A percentile compares a stretch with the other conserved stretches of the same genome.
phyloP scores from a whole-genome alignment of 1,140 invertebrate genomes.

The Trichogramma pretiosum region DNA sequence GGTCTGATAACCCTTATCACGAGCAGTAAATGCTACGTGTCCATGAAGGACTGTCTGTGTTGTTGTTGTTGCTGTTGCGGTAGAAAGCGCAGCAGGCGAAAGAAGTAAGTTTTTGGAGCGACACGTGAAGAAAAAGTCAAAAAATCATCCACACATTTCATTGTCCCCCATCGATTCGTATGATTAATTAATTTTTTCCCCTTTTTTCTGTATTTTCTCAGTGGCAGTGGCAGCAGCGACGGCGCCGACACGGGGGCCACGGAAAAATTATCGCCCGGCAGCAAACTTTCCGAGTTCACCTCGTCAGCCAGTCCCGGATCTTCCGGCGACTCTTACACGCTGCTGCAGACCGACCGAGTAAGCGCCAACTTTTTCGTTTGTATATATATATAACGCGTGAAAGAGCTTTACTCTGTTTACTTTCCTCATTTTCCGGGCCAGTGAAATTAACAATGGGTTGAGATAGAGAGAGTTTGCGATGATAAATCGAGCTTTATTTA shows the following conservation, averaged over 20 bases:
- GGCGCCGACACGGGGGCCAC: slow-evolving; percentile 36
- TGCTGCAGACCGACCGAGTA: slow-evolving; percentile 39
- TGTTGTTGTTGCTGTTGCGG: too few relatives aligned
- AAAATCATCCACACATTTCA: too few relatives aligned
- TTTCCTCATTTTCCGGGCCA: slow-evolving; percentile 16
- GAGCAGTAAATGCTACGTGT: slow-evolving; percentile 25
- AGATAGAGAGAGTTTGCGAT: background rate
- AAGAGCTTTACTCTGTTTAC: background rate
- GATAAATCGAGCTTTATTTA: background rate
- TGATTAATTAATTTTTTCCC: background rate
- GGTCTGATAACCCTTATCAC: slow-evolving; percentile 40
- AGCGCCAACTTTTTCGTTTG: slow-evolving; percentile 19
- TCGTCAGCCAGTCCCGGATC: slow-evolving; percentile 39
- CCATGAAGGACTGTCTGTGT: too few relatives aligned
- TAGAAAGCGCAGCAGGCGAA: too few relatives aligned
- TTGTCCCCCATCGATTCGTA: too few relatives aligned
- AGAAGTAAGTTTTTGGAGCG: too few relatives aligned
- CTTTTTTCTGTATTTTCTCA: slow-evolving; percentile 20
- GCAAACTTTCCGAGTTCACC: slow-evolving; percentile 40
- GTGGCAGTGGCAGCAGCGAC: slow-evolving; percentile 42
- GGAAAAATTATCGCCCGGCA: slow-evolving; percentile 40
- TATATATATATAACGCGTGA: background rate
- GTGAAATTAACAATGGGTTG: background rate
- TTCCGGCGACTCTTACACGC: slow-evolving; percentile 38
- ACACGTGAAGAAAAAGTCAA: too few relatives aligned